Conservation (phyloP, 23 tunicate genomes). For the Clavelina lepadiformis region DNA sequence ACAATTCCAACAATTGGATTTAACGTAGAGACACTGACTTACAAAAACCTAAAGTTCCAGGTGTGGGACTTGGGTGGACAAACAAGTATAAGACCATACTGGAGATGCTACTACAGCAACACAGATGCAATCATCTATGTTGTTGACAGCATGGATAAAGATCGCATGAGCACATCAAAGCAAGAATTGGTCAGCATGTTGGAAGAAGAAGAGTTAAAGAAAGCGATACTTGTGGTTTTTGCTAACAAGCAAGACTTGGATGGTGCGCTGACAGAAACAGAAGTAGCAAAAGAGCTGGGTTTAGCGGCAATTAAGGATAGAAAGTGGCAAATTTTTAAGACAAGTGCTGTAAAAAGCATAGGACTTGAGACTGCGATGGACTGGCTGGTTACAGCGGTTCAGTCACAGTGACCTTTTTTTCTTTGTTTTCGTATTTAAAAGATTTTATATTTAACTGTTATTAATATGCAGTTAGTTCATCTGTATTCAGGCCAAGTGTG, state of each 20-base stretch:
- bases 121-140: slow-evolving; percentile 99
- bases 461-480: no score
- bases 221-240: slow-evolving; percentile 80
- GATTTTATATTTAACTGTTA: no score
- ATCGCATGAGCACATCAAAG: slow-evolving; percentile 91
- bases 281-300: slow-evolving; percentile 96
- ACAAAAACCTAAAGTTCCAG: slow-evolving; percentile 97
- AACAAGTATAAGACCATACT: slow-evolving; percentile 96
- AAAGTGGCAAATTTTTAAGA: slow-evolving; percentile 96
- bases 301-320: slow-evolving; percentile 68
- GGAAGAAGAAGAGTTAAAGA: slow-evolving; percentile 99
- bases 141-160: slow-evolving; percentile 96
- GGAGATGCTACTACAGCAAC: slow-evolving; percentile 99
- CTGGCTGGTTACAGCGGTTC: slow-evolving; percentile 78
- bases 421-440: no score
- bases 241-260: slow-evolving; percentile 98
- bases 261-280: slow-evolving; percentile 87
- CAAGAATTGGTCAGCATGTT: slow-evolving; percentile 94
- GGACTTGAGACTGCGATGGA: slow-evolving; percentile 96
- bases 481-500: no score
- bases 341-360: slow-evolving; percentile 85
- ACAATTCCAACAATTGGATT: slow-evolving; percentile 99
- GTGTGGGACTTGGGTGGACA: slow-evolving; percentile 99
- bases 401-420: slow-evolving; percentile 51
- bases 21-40: slow-evolving; percentile 94